phyloP scores from a whole-genome alignment of 2,113 vertebrate species.

The Neoarius graeffei region DNA sequence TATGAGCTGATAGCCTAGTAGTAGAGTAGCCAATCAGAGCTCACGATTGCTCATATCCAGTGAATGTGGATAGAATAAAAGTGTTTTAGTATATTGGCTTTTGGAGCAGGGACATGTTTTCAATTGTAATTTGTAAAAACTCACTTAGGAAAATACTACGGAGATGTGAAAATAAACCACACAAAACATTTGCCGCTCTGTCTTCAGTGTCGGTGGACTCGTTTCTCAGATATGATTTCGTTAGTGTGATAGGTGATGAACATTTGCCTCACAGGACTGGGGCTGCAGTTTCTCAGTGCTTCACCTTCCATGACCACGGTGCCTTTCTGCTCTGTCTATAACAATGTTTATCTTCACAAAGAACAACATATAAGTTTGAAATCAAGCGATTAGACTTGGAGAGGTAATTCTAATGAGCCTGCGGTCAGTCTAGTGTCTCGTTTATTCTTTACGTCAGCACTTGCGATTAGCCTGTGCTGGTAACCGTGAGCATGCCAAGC shows the following conservation, averaged over 20 bases:
- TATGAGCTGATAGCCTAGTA: too few relatives aligned
- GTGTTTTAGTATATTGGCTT: not conserved
- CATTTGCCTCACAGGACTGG: not conserved
- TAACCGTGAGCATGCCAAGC: conserved; percentile 17
- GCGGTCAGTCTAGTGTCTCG: not conserved
- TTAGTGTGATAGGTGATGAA: not conserved
- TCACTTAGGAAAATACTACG: not conserved
- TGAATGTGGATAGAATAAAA: too few relatives aligned
- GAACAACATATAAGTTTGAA: not conserved
- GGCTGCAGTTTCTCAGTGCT: not conserved
- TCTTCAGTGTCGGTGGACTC: not conserved
- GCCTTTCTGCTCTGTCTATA: not conserved
- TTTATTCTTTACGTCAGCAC: not conserved
- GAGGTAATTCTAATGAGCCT: not conserved
- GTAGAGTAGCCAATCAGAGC: too few relatives aligned
- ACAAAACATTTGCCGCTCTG: not conserved
- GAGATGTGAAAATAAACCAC: not conserved
- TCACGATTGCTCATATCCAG: too few relatives aligned
- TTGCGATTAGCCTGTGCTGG: conserved; percentile 25
- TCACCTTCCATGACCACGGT: not conserved
- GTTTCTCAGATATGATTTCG: not conserved
- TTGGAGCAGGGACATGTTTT: not conserved
- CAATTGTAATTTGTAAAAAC: conserved; percentile 1
- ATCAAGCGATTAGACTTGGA: not conserved
- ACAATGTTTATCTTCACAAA: not conserved